Evolutionary conservation across 1,140 invertebrate genomes (phyloP).

Genomic region (Drosophila elegans): DNA sequence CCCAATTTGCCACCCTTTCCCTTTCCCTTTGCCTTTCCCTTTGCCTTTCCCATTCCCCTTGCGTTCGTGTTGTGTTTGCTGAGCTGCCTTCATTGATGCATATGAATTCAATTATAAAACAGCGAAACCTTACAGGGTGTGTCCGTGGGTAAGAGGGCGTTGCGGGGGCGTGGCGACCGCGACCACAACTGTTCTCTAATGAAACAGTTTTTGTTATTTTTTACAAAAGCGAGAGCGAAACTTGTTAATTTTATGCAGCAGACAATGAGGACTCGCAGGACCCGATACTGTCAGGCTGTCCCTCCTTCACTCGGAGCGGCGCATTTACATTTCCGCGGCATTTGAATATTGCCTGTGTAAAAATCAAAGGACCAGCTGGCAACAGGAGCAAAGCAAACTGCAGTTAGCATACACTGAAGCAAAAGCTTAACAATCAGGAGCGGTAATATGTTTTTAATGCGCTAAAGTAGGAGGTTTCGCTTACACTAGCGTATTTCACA

Average conservation of each 20-base stretch:
- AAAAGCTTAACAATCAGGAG: background rate
- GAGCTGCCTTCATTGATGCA: constrained; percentile 77
- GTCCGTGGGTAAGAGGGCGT: background rate
- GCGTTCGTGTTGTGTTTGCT: constrained; percentile 29
- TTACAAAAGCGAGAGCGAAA: constrained; percentile 48
- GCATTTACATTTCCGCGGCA: constrained; percentile 70
- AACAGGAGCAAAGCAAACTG: constrained; percentile 44
- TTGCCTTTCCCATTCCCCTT: constrained; percentile 5
- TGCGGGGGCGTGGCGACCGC: constrained; percentile 19
- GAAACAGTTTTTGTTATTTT: constrained; percentile 54
- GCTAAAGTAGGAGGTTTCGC: background rate
- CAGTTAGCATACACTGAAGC: constrained; percentile 29
- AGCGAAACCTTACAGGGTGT: constrained; percentile 69
- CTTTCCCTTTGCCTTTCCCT: background rate
- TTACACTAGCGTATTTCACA: too few species aligned
- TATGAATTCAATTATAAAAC: constrained; percentile 84
- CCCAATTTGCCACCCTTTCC: background rate
- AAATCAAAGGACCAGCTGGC: constrained; percentile 46
- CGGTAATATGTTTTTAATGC: background rate
- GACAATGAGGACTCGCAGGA: constrained; percentile 46
- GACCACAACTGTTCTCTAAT: constrained; percentile 67
- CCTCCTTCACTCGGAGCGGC: constrained; percentile 31
- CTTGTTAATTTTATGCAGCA: constrained; percentile 84
- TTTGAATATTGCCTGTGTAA: constrained; percentile 78
- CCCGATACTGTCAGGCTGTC: constrained; percentile 49